Base-by-base conservation (phyloP, 1,140 invertebrate genomes). In the Orius insidiosus region DNA sequence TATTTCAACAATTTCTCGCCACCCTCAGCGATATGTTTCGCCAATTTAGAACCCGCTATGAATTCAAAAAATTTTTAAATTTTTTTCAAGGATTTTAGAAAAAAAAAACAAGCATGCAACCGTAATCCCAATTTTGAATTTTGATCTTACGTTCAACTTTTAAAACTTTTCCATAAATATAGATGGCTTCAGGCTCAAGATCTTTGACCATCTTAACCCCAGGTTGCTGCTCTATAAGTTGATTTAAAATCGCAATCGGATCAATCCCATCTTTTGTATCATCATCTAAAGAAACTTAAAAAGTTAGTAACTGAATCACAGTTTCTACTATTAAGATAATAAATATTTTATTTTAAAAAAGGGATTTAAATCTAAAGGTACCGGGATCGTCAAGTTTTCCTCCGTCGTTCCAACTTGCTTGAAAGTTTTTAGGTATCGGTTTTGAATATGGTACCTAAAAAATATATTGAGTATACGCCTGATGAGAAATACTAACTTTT, bases 391-490 rank as follows among this genome's bases (percentile, higher is more conserved):
- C 48, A 16, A 48, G 47, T 53, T 55, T 59, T n/a, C 63, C 60
- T 47, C 78, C 77, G 58, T 89, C 86, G 56, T 88, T 87, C 92
- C 92, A 96, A 48, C 93, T 86, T 16, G 85, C 85, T 64, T 94
- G 88, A 66, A 96, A 97, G 58, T 90, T 88, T 54, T 84, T 78
- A 3, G 90, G 90, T 60, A 96, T 94, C 10, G 90, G 89, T 60
- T 95, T 92, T 51, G 88, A 86, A 59, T 92, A 94, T 5, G 90
- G 89, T 19, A 70, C 64, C 59, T 75, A 61, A 43, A 58, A 58
- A 35, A 50, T 38, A 44, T 19, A 18, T 45, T 18, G n/a, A n/a
- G n/a, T n/a, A n/a, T n/a, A n/a, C n/a, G n/a, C n/a, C n/a, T n/a
- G n/a, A n/a, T n/a, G n/a, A n/a, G n/a, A n/a, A 33, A 9, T 37